phyloP scores from a whole-genome alignment of 1,140 invertebrate genomes.

The Helicoverpa zea region DNA sequence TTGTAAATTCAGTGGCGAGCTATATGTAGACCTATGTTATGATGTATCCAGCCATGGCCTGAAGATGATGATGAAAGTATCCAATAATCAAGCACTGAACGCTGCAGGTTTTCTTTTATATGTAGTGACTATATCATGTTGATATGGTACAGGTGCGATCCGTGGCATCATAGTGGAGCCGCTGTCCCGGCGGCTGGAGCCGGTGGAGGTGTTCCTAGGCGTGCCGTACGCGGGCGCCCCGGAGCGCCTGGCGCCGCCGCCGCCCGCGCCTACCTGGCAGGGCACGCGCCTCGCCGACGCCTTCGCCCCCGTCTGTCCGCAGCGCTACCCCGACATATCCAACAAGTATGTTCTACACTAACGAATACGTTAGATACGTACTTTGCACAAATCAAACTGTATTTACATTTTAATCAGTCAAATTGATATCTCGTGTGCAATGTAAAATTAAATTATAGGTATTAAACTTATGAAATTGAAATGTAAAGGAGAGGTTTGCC shows the following conservation, averaged over 20 bases:
- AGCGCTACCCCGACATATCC: conserved; percentile 90
- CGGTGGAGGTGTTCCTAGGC: conserved; percentile 93
- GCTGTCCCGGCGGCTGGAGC: conserved; percentile 91
- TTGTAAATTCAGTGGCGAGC: not conserved
- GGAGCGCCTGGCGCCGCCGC: conserved; percentile 90
- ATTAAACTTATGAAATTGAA: no score
- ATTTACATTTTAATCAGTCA: no score
- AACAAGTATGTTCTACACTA: conserved; percentile 85
- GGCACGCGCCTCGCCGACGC: conserved; percentile 92
- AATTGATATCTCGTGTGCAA: no score
- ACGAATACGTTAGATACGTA: no score
- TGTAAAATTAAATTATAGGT: no score
- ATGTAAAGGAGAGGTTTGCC: no score
- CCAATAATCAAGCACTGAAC: no score
- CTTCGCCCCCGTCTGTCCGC: conserved; percentile 93
- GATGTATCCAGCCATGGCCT: no score
- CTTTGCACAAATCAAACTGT: no score
- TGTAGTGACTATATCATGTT: not conserved
- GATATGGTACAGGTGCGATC: conserved; percentile 87
- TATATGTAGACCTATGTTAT: no score
- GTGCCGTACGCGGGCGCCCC: conserved; percentile 95
- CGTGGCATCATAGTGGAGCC: conserved; percentile 91
- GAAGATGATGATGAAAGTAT: no score
- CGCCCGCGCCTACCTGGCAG: conserved; percentile 90
- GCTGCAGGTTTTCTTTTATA: no score